Evolutionary conservation across 2,797 vertebrate species (phyloP), one percentile per base, ranked within the genome.

Genomic region (Pangasius macronema): DNA sequence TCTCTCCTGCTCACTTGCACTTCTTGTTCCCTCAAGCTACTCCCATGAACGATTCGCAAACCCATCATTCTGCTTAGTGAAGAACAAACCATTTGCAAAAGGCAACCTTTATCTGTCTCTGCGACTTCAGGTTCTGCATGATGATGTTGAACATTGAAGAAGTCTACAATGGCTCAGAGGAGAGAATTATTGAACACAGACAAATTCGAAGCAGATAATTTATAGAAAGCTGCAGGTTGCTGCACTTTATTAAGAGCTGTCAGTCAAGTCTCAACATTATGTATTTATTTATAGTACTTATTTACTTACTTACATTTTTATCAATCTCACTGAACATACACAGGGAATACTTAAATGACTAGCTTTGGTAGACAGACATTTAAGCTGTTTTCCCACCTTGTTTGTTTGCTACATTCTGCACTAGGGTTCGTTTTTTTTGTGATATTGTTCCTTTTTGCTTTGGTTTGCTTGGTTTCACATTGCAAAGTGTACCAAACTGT

Each of bases 101-200:
- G 89, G 87, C 79, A 16, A 36, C 33, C 70, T 85, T 88, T 65
- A 86, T 89, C 91, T 90, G 68, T 87, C 87, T 80, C 81, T 90
- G 84, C 91, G 89, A 90, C 88, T 79, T 36, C 53, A 88, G 92
- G 92, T 93, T 91, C 88, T 89, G 89, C 88, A 93, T 91, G 93
- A 93, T 94, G 90, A 94, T 93, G 92, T 86, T 90, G 94, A 89
- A 94, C 94, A 93, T 87, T 91, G 93, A 92, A 91, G 90, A 92
- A 93, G 92, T 92, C 91, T 91, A 93, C 90, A 94, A 93, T 92
- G 89, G 91, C 92, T 90, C 89, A 91, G 91, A 92, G 92, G 91
- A 88, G 83, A 20, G 36, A 87, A 86, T 87, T 27, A 82, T 88
- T 79, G 81, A 90, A 77, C 85, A 59, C 84, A 91, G 51, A 82